phyloP scores from a whole-genome alignment of 2,113 vertebrate species.

The Holacanthus passer region DNA sequence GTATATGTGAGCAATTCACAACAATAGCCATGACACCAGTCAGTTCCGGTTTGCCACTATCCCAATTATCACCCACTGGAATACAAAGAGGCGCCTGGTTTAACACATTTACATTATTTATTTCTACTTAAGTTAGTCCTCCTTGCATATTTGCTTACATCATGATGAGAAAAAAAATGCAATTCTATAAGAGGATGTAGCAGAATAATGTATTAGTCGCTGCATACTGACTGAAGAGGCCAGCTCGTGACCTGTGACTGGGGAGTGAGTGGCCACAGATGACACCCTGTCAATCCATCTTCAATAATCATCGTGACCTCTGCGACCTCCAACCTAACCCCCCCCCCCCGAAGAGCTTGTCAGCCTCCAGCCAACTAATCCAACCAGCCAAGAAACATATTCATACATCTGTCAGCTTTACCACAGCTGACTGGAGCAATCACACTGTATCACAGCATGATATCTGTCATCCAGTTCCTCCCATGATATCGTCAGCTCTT shows the following conservation, averaged over 20 bases:
- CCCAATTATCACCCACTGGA: neutral
- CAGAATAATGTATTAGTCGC: neutral
- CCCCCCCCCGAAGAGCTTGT: neutral
- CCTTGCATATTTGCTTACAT: neutral
- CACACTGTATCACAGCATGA: conserved; percentile 15
- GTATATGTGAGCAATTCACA: neutral
- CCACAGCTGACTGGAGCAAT: conserved; percentile 33
- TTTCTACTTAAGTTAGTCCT: neutral
- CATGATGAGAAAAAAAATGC: neutral
- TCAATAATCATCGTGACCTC: neutral
- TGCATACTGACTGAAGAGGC: neutral
- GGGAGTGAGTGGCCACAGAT: neutral
- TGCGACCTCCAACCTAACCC: conserved; percentile 14
- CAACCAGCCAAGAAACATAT: conserved; percentile 2
- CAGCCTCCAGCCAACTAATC: neutral
- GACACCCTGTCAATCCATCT: neutral
- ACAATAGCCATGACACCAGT: neutral
- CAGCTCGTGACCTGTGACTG: conserved; percentile 5
- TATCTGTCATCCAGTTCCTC: conserved; percentile 43
- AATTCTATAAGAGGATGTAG: neutral
- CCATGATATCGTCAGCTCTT: conserved; percentile 49
- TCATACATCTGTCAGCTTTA: conserved; percentile 16
- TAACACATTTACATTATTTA: neutral
- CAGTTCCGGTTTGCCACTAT: neutral
- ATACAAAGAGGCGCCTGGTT: neutral